phyloP scores from a whole-genome alignment of 2,113 vertebrate genomes.

The Peucedramus taeniatus region DNA sequence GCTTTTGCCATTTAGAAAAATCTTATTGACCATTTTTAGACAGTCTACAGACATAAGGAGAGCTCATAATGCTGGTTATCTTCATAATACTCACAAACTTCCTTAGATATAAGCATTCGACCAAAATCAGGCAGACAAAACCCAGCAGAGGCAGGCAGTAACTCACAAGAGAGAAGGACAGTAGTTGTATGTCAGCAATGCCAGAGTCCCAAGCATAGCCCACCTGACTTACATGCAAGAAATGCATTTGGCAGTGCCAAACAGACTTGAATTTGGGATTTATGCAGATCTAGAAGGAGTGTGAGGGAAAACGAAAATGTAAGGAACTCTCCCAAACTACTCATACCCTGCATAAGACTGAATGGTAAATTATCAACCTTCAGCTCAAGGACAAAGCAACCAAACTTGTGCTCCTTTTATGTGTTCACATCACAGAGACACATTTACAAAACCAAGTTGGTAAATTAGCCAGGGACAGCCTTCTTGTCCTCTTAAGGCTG shows the following conservation, averaged over 20 bases:
- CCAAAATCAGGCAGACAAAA: not conserved
- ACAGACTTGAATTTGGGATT: not conserved
- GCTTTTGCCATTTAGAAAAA: not conserved
- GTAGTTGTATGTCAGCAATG: accelerated
- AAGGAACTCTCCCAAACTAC: not conserved
- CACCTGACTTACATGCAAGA: not conserved
- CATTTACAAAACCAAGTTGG: not conserved
- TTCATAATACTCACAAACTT: not conserved
- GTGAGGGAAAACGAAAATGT: not conserved
- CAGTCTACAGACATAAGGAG: not conserved
- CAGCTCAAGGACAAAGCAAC: not conserved
- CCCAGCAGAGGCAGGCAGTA: not conserved
- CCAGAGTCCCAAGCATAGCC: not conserved
- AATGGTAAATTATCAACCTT: not conserved
- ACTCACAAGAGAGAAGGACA: not conserved
- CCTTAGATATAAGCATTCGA: not conserved
- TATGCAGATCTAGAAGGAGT: not conserved
- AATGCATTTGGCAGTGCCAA: not conserved
- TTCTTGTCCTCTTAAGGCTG: not conserved
- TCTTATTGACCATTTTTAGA: not conserved
- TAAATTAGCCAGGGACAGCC: not conserved
- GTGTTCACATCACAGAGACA: not conserved
- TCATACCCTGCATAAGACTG: not conserved
- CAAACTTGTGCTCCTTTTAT: not conserved
- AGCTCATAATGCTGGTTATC: not conserved